These are phyloP conservation scores for Xestia xanthographa DNA, from an alignment of 2,888 invertebrate species.

Conservation along the genomic window DNA sequence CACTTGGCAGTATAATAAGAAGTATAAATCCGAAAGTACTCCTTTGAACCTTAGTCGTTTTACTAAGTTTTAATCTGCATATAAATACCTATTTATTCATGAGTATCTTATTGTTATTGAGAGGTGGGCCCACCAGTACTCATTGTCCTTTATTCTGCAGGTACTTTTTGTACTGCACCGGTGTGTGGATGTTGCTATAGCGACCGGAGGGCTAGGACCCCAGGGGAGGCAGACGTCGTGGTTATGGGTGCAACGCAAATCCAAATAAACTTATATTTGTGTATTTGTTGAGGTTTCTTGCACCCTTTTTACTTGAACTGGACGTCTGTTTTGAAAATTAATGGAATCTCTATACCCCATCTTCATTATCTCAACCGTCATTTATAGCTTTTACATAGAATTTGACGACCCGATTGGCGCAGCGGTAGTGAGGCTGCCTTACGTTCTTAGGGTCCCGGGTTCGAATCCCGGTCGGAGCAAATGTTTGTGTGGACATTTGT, in stretches of 20 bases:
- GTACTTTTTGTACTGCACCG: not conserved
- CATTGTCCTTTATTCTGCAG: not conserved
- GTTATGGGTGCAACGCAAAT: not conserved
- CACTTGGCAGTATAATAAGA: too few species aligned
- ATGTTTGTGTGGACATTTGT: too few species aligned
- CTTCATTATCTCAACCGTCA: not conserved
- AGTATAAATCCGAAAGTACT: too few species aligned
- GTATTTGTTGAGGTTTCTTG: not conserved
- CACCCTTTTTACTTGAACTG: not conserved
- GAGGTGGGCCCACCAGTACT: too few species aligned
- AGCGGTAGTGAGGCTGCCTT: too few species aligned
- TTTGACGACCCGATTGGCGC: too few species aligned
- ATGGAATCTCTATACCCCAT: not conserved
- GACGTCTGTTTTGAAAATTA: not conserved
- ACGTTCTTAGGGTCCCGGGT: too few species aligned
- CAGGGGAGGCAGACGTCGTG: constrained; percentile 35
- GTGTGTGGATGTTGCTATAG: constrained; percentile 17
- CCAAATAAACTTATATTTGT: not conserved
- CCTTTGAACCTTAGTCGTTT: too few species aligned
- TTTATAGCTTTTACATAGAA: not conserved
- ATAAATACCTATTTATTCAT: too few species aligned
- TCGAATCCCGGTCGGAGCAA: too few species aligned
- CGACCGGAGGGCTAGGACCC: not conserved
- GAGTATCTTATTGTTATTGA: too few species aligned
- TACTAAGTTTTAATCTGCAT: too few species aligned